Base-by-base conservation (phyloP, 2,888 invertebrate genomes). In the Leptarthrus brevirostris region DNA sequence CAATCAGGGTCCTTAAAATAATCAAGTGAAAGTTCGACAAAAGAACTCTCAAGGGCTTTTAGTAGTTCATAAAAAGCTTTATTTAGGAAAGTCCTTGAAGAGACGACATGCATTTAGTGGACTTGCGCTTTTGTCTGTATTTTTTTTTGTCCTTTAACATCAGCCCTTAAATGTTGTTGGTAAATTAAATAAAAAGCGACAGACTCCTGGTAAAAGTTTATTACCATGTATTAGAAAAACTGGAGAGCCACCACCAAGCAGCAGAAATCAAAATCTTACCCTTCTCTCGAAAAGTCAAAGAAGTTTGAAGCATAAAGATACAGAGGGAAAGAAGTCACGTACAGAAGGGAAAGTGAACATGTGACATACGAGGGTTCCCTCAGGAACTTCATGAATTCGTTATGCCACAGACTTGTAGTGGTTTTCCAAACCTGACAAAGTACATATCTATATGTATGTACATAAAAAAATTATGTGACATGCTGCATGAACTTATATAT, bases 1-100 rank as follows among this genome's bases (percentile, higher is more conserved):
- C 66, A 66, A 66, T 66, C 49, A 66, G 49, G 18, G 26, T 26
- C 22, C 66, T 66, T 66, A 26, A 66, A 66, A 66, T 66, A 47
- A 66, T 66, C 47, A 49, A 24, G 26, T 16, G n/a, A 53, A 53
- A 53, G n/a, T 8, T 20, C 20, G 47, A 24, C 24, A 8, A 26
- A 66, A 36, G 26, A n/a, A 18, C 18, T 26, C 4, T 66, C 47
- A 10, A 49, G 24, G 66, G 36, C 12, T 66, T 66, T 66, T 66
- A 66, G 26, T 26, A 47, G 66, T 49, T 26, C 16, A 26, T 49
- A 26, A 47, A 47, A 47, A 49, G 61, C 61, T 61, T 36, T 61
- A 40, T 61, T 40, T 20, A 40, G 36, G 49, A 66, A 56, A 24
- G 26, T 16, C 47, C 47, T 66, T 66, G 4, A 66, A 16, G 49